These are phyloP conservation scores for Piscicola geometra DNA, from an alignment of 2,888 invertebrate species.

Conservation along the genomic window DNA sequence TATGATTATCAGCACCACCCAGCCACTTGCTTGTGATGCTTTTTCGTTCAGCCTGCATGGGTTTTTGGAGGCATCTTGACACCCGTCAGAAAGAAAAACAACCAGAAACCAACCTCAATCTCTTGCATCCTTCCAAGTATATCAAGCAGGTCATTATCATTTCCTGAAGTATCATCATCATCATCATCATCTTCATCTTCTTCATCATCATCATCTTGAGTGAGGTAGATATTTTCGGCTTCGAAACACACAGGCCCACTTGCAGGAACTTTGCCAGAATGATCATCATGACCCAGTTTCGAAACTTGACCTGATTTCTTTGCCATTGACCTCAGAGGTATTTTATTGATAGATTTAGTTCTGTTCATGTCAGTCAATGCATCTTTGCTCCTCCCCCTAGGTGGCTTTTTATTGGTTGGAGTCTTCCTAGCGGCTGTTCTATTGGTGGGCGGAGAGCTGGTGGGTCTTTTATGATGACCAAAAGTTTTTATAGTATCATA, in stretches of 20 bases:
- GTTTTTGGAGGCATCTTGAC: too few species aligned
- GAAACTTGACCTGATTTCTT: background rate
- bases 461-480: background rate
- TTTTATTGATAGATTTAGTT: background rate
- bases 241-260: background rate
- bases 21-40: too few species aligned
- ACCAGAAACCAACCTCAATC: background rate
- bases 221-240: constrained; percentile 4
- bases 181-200: background rate
- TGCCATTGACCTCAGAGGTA: background rate
- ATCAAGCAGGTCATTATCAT: background rate
- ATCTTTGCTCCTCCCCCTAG: background rate
- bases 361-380: background rate
- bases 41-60: too few species aligned
- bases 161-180: background rate
- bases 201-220: background rate
- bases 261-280: too few species aligned
- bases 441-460: background rate
- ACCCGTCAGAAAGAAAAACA: too few species aligned
- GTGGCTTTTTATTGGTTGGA: background rate
- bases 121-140: background rate
- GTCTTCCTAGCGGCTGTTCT: background rate
- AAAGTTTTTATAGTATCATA: too few species aligned
- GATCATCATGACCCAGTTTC: background rate
- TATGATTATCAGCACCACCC: too few species aligned